phyloP scores from a whole-genome alignment of 1,140 invertebrate species.

The Magallana gigas region DNA sequence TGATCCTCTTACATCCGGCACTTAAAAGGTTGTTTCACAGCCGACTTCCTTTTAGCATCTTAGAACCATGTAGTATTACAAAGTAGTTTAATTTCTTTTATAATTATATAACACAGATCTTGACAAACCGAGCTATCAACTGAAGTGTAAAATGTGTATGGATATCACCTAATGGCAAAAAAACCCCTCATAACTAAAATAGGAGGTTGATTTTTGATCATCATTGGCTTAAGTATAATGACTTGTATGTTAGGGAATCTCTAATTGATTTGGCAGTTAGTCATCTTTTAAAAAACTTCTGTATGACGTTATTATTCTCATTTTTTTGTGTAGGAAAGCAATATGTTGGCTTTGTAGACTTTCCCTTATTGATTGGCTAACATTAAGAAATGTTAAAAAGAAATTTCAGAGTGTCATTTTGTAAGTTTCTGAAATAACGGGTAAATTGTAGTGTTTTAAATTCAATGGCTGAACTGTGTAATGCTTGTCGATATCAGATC shows the following conservation, averaged over 20 bases:
- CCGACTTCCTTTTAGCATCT: constrained; percentile 29
- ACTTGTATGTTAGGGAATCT: too few species aligned
- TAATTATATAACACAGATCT: neutral
- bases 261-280: too few species aligned
- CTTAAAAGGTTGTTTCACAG: constrained; percentile 28
- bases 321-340: too few species aligned
- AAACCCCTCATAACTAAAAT: too few species aligned
- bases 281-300: too few species aligned
- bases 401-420: constrained; percentile 34
- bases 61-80: constrained; percentile 1
- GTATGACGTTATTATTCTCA: too few species aligned
- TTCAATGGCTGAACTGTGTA: constrained; percentile 11
- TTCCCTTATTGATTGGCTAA: neutral
- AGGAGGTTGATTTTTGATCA: too few species aligned
- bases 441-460: constrained; percentile 24
- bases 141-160: too few species aligned
- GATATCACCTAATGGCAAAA: too few species aligned
- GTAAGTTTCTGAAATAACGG: constrained; percentile 31
- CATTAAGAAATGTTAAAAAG: neutral
- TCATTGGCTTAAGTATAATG: too few species aligned
- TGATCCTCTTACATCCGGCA: neutral
- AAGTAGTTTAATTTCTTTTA: neutral
- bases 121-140: neutral
- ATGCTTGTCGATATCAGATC: constrained; percentile 27
- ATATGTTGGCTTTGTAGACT: neutral